A percentile compares a stretch with the other conserved stretches of the same genome.
Conservation (phyloP, 2,888 invertebrate genomes). For the Saturnia pavonia region DNA sequence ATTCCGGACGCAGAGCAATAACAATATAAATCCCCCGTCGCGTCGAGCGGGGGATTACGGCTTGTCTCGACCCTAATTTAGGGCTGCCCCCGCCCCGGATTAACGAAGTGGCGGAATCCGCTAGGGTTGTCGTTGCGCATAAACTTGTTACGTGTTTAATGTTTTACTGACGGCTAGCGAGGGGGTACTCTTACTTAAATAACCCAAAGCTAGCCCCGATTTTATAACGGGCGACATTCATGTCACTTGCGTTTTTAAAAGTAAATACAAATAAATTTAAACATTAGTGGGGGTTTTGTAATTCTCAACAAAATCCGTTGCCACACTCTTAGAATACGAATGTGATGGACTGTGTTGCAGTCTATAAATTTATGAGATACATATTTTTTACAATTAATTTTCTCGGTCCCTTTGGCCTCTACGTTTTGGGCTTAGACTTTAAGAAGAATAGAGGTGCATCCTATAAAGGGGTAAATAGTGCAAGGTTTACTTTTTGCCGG, state of each 20-base stretch:
- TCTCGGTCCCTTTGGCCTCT: no score
- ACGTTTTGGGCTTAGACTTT: no score
- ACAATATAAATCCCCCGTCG: constrained; percentile 83
- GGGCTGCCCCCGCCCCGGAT: constrained; percentile 81
- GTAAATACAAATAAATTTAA: background rate
- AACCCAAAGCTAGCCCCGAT: constrained; percentile 38
- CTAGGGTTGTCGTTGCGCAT: constrained; percentile 81
- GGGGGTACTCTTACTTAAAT: constrained; percentile 79
- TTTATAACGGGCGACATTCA: background rate
- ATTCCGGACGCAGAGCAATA: constrained; percentile 82
- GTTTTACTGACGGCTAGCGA: constrained; percentile 81
- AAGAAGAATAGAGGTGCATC: no score
- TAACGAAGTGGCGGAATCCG: constrained; percentile 82
- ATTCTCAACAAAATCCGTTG: background rate
- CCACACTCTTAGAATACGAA: background rate
- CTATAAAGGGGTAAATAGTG: no score
- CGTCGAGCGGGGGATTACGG: constrained; percentile 81
- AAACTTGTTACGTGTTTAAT: constrained; percentile 82
- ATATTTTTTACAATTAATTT: background rate
- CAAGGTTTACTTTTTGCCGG: background rate
- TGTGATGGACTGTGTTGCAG: background rate
- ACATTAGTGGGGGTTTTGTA: background rate
- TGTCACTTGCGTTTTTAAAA: constrained; percentile 28
- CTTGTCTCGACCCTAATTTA: constrained; percentile 83
- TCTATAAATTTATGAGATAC: background rate